Conservation (phyloP, 2,113 vertebrate species). For the Percopsis transmontana region DNA sequence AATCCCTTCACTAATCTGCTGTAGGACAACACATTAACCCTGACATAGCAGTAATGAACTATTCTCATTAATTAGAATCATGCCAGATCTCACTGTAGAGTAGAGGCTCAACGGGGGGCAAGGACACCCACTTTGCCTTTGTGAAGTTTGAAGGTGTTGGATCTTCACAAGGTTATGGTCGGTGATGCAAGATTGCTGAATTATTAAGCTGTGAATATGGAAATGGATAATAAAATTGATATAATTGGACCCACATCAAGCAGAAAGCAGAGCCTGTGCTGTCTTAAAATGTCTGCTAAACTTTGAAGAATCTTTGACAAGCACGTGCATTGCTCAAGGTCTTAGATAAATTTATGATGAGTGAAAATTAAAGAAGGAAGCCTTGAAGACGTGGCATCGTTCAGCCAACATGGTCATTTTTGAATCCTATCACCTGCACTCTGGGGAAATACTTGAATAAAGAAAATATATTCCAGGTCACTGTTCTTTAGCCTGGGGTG, state of each 20-base stretch:
- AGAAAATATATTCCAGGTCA: slow-evolving; percentile 30
- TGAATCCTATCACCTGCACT: slow-evolving; percentile 28
- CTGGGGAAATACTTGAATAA: slow-evolving; percentile 53
- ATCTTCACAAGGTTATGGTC: slow-evolving; percentile 9
- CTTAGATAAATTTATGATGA: slow-evolving; percentile 32
- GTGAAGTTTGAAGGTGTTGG: slow-evolving; percentile 45
- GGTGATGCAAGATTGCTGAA: slow-evolving; percentile 36
- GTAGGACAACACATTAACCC: slow-evolving; percentile 65
- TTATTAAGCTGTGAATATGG: slow-evolving; percentile 40
- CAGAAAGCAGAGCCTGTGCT: background rate
- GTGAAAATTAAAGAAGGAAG: slow-evolving; percentile 5
- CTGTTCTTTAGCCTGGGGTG: slow-evolving; percentile 51
- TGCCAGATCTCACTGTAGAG: slow-evolving; percentile 41
- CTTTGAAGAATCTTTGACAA: slow-evolving; percentile 3
- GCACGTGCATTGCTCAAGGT: slow-evolving; percentile 4
- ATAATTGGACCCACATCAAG: background rate
- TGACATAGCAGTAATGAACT: slow-evolving; percentile 64
- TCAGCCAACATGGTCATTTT: slow-evolving; percentile 16
- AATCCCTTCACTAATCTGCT: slow-evolving; percentile 58
- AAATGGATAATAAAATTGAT: background rate
- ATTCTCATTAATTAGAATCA: slow-evolving; percentile 60
- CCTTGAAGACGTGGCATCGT: slow-evolving; percentile 14
- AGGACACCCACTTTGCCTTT: slow-evolving; percentile 50
- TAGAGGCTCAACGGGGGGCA: slow-evolving; percentile 14
- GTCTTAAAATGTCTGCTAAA: background rate